phyloP scores from a whole-genome alignment of 2,113 vertebrate species.

The Leucopternis melanops region DNA sequence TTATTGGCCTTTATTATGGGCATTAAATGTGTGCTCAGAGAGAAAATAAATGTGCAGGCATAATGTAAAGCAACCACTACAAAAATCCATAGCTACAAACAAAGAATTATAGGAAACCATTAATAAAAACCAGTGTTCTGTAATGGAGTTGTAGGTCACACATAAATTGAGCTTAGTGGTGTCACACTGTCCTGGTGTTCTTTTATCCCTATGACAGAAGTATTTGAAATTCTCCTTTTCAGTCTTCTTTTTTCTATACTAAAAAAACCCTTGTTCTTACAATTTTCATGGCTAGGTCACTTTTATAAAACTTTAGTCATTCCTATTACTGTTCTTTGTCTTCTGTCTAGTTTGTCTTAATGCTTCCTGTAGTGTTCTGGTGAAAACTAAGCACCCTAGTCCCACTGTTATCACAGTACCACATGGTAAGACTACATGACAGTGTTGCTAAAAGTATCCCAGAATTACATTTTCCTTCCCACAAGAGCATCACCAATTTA shows the following conservation, averaged over 20 bases:
- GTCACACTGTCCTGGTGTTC: neutral
- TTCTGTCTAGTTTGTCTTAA: neutral
- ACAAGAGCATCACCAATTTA: neutral
- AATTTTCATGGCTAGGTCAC: neutral
- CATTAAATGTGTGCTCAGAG: neutral
- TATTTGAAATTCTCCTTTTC: neutral
- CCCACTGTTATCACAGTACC: neutral
- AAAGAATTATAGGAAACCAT: conserved; percentile 2
- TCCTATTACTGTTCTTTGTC: neutral
- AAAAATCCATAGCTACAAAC: conserved; percentile 12
- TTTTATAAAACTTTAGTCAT: neutral
- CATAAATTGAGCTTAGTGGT: neutral
- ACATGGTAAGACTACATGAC: neutral
- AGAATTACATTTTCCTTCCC: neutral
- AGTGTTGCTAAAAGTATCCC: neutral
- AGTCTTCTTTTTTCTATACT: neutral
- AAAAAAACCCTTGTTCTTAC: neutral
- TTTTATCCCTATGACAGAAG: neutral
- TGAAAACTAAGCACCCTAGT: neutral
- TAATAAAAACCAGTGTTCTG: neutral
- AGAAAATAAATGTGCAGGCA: neutral
- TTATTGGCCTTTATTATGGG: conserved; percentile 22
- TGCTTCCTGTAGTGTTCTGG: neutral
- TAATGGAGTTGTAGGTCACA: neutral
- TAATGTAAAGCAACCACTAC: conserved; percentile 16